Base-by-base conservation (phyloP, 2,888 invertebrate species). In the Tetramorium bicarinatum region DNA sequence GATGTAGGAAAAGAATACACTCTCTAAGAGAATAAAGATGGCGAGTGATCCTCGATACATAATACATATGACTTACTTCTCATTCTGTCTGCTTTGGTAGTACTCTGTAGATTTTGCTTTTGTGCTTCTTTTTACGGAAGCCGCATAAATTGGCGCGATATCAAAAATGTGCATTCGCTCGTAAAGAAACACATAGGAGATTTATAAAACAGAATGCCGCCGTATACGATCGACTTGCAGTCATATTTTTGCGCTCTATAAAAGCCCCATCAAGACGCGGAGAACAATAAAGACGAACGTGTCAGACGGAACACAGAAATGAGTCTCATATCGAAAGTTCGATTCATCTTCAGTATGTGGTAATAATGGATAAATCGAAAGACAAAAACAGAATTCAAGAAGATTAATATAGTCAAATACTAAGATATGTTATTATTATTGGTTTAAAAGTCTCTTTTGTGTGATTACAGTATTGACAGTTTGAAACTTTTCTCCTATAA, bases 141-240 rank as follows among this genome's bases (percentile, higher is more conserved):
- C 18, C 38, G 38, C 34, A 47, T 71, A 71, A 77, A 71, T 79
- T 71, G 71, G 4, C 21, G 11, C 18, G 15, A 29, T 59, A 34
- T 71, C 11, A 79, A 59, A 59, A 71, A 56, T 56, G 79, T 52
- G 13, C 34, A 34, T n/a, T 41, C 29, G 38, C 72, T 59, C 54
- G 41, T 72, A 62, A 85, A 82, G 52, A 62, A 44, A 52, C 41
- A 52, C 34, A 49, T 15, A 47, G 9, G 11, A 52, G 29, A 75
- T 62, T 69, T 77, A 66, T 83, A 41, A 69, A 69, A 77, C 29
- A 67, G 25, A 13, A 75, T 77, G n/a, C 25, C n/a, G 25, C 25
- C 13, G 1, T 79, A 38, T 34, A 44, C 11, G n/a, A 71, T 86
- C 71, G 76, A 81, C 67, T 81, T 87, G 77, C 85, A 67, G 76